Evolutionary conservation across 2,797 vertebrate genomes (phyloP).

Genomic region (Peromyscus melanophrys): DNA sequence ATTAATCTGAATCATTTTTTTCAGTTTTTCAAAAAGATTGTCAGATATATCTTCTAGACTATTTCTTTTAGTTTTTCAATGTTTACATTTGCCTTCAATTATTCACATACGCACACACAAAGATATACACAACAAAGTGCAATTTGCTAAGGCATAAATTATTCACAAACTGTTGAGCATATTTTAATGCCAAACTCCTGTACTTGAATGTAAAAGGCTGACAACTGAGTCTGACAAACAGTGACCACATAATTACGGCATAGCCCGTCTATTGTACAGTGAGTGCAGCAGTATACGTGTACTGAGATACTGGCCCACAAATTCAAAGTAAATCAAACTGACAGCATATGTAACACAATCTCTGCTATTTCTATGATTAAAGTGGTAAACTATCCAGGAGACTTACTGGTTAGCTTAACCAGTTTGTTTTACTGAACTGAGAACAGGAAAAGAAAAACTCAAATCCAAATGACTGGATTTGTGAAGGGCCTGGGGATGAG

Average conservation of each 20-base stretch:
- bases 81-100: not conserved
- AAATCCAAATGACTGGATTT: not conserved
- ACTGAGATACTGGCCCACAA: not conserved
- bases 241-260: not conserved
- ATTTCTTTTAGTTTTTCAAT: not conserved
- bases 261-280: not conserved
- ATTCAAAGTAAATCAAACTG: not conserved
- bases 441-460: slow-evolving; percentile 5
- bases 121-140: not conserved
- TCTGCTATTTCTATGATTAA: not conserved
- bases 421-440: slow-evolving; percentile 42
- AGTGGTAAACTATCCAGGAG: not conserved
- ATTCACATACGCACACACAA: not conserved
- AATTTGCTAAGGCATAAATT: slow-evolving; percentile 4
- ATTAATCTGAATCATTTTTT: not conserved
- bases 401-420: slow-evolving; percentile 12
- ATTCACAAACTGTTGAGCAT: slow-evolving; percentile 31
- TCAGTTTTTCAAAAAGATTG: not conserved
- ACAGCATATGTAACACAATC: not conserved
- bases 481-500: not conserved
- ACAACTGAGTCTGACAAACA: not conserved
- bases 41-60: not conserved
- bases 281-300: not conserved
- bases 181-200: slow-evolving; percentile 4
- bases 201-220: not conserved